These are phyloP conservation scores for Amblyjoppa fuscipennis DNA, from an alignment of 2,888 invertebrate genomes.

Conservation along the genomic window DNA sequence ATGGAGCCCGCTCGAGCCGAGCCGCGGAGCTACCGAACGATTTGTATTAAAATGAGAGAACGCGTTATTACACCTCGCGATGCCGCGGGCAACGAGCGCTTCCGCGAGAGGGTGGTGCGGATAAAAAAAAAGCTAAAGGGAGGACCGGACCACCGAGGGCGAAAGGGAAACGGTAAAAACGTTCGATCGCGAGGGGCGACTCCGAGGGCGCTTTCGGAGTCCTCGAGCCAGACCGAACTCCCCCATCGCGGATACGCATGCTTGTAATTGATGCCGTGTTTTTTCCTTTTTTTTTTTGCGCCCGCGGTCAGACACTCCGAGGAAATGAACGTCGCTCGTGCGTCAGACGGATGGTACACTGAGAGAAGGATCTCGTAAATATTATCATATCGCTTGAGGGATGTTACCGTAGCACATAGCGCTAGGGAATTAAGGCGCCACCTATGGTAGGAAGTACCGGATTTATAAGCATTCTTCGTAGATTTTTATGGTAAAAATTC, in stretches of 20 bases:
- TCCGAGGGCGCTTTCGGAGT: conserved; percentile 5
- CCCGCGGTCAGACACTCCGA: not conserved
- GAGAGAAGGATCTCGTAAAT: not conserved
- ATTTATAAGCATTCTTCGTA: too few relatives aligned
- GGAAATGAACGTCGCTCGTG: not conserved
- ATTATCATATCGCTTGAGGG: not conserved
- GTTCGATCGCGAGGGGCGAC: conserved; percentile 22
- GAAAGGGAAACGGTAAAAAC: conserved; percentile 26
- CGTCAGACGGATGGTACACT: not conserved
- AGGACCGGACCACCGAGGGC: conserved; percentile 5
- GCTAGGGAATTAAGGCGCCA: too few relatives aligned
- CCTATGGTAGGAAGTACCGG: too few relatives aligned
- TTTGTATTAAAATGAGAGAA: conserved; percentile 83
- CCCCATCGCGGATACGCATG: conserved; percentile 8
- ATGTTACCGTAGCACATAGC: not conserved
- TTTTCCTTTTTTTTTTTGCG: conserved; percentile 4
- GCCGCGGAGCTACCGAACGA: conserved; percentile 76
- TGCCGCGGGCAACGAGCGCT: conserved; percentile 39
- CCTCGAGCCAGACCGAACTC: not conserved
- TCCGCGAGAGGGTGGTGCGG: conserved; percentile 26
- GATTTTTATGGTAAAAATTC: too few relatives aligned
- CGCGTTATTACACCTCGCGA: conserved; percentile 46
- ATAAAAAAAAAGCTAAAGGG: conserved; percentile 22
- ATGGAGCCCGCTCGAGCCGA: conserved; percentile 32
- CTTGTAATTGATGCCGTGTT: conserved; percentile 47